Base-by-base conservation (phyloP, 2,888 invertebrate species). In the Tenthredo amoena region DNA sequence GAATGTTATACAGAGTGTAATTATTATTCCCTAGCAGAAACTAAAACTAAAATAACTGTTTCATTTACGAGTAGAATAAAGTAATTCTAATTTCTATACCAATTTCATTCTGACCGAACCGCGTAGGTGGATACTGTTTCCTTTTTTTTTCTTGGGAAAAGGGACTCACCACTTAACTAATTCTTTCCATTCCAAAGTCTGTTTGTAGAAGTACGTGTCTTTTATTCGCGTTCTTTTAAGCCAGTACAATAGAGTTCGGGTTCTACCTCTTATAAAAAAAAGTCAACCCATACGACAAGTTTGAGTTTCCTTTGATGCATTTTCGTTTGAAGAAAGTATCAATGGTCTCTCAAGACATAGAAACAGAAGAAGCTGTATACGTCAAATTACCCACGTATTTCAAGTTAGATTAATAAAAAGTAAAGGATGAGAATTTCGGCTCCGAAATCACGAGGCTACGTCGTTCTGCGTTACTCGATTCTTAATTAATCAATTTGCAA, bases 111-210 rank as follows among this genome's bases (percentile, higher is more conserved):
- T 58, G 58, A 26, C 21, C 62, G 7, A 58, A 37, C 21, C 21
- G 55, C 37, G 31, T 15, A 37, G 12, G 18, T 40, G n/a, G 34
- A 12, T 62, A 62, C 18, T 9, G 34, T 15, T 62, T 62, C 84
- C 43, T 82, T 86, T 86, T 83, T 81, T 87, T n/a, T 55, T n/a
- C n/a, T 18, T 18, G 50, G 55, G 7, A n/a, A n/a, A 87, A 88
- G 89, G 87, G 88, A 89, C 87, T 87, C 89, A 88, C 89, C 92
- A 92, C 91, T 92, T 92, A 92, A 90, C 89, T 91, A 90, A 92
- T 92, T 92, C 89, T 89, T 90, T 89, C 88, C 87, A 87, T 87
- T 86, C 87, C 85, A 62, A 85, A 86, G 85, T 87, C 84, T 85
- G 85, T 86, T 74, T 81, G 81, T 37, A 43, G 81, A 87, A 86